A percentile compares a stretch with the other conserved stretches of the same genome.
Conservation (phyloP, 2,113 vertebrate species). For the Scopus umbretta region DNA sequence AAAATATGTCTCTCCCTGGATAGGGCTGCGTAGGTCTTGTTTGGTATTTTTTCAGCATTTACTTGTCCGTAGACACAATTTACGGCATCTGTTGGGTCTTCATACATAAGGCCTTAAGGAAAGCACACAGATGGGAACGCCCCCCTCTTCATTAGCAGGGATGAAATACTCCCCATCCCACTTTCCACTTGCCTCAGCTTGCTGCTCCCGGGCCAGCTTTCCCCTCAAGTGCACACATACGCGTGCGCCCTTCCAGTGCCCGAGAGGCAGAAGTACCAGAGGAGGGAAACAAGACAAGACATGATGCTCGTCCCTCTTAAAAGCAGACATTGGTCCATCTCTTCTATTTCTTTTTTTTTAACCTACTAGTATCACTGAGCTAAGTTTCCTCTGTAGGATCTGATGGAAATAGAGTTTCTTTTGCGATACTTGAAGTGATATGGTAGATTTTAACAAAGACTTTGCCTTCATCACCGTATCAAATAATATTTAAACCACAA, state of each 20-base stretch:
- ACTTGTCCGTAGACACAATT: neutral
- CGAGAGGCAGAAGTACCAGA: neutral
- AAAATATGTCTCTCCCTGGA: neutral
- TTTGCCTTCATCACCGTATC: neutral
- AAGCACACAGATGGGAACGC: neutral
- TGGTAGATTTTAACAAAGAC: neutral
- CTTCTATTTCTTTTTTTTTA: neutral
- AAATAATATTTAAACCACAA: neutral
- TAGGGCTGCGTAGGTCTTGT: neutral
- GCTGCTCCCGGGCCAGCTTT: neutral
- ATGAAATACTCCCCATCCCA: neutral
- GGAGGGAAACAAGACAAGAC: neutral
- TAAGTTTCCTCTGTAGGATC: neutral
- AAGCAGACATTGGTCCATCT: neutral
- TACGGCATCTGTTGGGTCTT: neutral
- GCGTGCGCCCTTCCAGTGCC: neutral
- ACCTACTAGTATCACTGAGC: neutral
- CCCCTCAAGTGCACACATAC: neutral
- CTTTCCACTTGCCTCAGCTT: neutral
- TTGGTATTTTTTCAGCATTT: neutral
- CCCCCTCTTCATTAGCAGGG: neutral
- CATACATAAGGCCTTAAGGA: neutral
- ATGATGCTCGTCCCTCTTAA: neutral
- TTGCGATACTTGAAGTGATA: neutral
- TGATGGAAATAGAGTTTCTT: neutral